Percentiles rank a stretch among this genome's conserved stretches.
phyloP scores from a whole-genome alignment of 2,888 invertebrate genomes.

The Netelia melanura region DNA sequence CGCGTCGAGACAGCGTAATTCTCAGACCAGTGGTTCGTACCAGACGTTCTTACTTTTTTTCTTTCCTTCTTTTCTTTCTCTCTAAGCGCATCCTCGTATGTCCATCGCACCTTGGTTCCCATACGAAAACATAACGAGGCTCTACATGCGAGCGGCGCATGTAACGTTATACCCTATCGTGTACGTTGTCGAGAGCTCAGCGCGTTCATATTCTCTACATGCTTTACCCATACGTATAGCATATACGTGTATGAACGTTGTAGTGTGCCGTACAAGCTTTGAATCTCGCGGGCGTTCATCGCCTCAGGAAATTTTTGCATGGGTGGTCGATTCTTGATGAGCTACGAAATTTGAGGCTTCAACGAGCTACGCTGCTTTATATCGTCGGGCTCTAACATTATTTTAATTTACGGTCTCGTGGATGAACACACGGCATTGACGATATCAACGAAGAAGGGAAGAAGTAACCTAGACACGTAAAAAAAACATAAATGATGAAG shows the following conservation, averaged over 20 bases:
- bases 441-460: background rate
- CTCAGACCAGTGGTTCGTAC: conserved; percentile 68
- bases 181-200: conserved; percentile 43
- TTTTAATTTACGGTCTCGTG: conserved; percentile 43
- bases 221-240: conserved; percentile 17
- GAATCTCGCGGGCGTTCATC: conserved; percentile 71
- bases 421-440: background rate
- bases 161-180: conserved; percentile 79
- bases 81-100: conserved; percentile 49
- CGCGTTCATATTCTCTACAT: conserved; percentile 62
- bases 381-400: conserved; percentile 18
- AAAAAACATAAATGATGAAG: background rate
- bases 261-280: conserved; percentile 46
- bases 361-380: conserved; percentile 8
- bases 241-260: conserved; percentile 27
- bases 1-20: conserved; percentile 60
- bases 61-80: conserved; percentile 54
- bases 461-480: background rate
- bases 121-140: conserved; percentile 71
- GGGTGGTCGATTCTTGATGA: conserved; percentile 75
- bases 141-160: conserved; percentile 70
- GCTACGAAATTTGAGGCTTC: conserved; percentile 61
- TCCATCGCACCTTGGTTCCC: conserved; percentile 75
- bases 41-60: conserved; percentile 65
- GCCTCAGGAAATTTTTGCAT: conserved; percentile 74